These are phyloP conservation scores for Peucedramus taeniatus DNA, from an alignment of 2,113 vertebrate species.

Conservation along the genomic window DNA sequence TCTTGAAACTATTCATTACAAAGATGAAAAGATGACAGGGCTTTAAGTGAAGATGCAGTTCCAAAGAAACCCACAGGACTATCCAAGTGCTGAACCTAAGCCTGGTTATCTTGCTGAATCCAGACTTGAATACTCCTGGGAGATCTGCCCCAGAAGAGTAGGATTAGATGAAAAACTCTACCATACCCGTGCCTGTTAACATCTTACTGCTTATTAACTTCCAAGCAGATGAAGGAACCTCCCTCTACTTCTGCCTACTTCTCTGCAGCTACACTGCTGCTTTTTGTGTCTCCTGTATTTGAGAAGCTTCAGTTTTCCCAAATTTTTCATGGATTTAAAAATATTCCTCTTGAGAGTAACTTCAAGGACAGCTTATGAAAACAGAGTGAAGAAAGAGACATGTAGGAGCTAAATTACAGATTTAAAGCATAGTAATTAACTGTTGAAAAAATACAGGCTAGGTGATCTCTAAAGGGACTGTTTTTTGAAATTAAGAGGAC, in stretches of 20 bases:
- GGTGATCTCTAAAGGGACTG: background rate
- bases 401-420: background rate
- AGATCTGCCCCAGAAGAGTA: background rate
- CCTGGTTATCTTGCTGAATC: background rate
- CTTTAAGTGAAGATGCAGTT: background rate
- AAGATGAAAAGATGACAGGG: background rate
- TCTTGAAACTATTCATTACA: background rate
- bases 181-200: background rate
- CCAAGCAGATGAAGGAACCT: rapidly evolving
- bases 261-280: background rate
- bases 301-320: background rate
- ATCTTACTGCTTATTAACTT: background rate
- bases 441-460: background rate
- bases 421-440: background rate
- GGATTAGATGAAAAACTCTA: background rate
- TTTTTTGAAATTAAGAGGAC: background rate
- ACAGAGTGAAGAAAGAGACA: background rate
- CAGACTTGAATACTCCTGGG: background rate
- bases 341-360: background rate
- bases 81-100: background rate
- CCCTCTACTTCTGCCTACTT: background rate
- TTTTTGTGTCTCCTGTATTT: background rate
- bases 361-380: background rate
- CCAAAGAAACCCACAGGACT: background rate
- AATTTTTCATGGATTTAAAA: background rate